These are phyloP conservation scores for Furcula furcula DNA, from an alignment of 2,888 invertebrate genomes.

Conservation along the genomic window DNA sequence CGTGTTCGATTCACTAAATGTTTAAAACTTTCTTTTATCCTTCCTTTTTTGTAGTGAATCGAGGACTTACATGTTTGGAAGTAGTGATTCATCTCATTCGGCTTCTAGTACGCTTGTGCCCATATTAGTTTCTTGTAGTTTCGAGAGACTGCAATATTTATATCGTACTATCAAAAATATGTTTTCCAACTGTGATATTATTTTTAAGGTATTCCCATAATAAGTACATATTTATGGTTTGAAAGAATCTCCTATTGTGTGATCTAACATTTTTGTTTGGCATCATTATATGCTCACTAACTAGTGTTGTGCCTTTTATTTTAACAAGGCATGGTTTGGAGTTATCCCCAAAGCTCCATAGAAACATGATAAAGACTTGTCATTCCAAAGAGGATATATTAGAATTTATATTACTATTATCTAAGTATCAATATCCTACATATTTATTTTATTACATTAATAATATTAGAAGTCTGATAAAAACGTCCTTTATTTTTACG, in stretches of 20 bases:
- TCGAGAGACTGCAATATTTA: constrained; percentile 61
- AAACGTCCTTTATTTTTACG: too few relatives aligned
- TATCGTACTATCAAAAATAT: constrained; percentile 44
- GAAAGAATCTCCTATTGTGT: constrained; percentile 31
- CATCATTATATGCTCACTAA: constrained; percentile 38
- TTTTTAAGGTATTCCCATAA: constrained; percentile 46
- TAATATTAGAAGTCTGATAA: constrained; percentile 16
- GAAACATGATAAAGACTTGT: constrained; percentile 18
- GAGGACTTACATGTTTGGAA: constrained; percentile 26
- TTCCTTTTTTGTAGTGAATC: constrained; percentile 32
- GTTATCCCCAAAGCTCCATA: constrained; percentile 17
- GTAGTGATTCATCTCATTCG: constrained; percentile 41
- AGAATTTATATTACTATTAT: too few relatives aligned
- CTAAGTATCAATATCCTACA: constrained; percentile 2
- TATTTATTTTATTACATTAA: constrained; percentile 6
- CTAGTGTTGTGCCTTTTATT: constrained; percentile 18
- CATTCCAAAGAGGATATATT: constrained; percentile 22
- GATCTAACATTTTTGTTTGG: constrained; percentile 38
- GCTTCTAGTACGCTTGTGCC: constrained; percentile 42
- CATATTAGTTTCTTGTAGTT: constrained; percentile 39
- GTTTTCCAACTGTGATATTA: constrained; percentile 74
- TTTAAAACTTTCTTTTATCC: constrained; percentile 14
- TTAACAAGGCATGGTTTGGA: constrained; percentile 20
- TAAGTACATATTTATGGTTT: constrained; percentile 35
- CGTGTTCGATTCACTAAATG: constrained; percentile 37